These are phyloP conservation scores for Dryobates pubescens DNA, from an alignment of 2,797 vertebrate species.

Conservation along the genomic window DNA sequence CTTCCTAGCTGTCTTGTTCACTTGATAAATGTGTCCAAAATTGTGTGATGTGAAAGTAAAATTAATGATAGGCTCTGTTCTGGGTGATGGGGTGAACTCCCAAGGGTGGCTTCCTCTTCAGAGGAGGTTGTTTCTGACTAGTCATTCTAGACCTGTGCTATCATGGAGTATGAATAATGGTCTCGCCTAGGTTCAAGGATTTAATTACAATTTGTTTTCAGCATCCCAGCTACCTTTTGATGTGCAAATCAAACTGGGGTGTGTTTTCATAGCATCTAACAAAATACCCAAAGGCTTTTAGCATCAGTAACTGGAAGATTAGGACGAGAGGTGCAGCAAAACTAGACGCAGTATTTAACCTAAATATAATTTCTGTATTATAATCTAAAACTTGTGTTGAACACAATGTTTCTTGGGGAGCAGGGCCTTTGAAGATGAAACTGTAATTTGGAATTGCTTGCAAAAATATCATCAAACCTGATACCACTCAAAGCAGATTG, in stretches of 20 bases:
- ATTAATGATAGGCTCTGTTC: not conserved
- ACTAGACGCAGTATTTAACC: not conserved
- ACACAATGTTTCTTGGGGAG: not conserved
- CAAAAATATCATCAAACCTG: not conserved
- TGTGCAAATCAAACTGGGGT: not conserved
- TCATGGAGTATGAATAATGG: not conserved
- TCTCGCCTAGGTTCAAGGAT: not conserved
- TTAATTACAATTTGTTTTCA: not conserved
- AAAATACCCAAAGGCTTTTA: not conserved
- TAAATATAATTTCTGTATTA: not conserved
- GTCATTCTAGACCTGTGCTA: not conserved
- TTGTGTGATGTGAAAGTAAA: not conserved
- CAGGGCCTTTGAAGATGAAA: not conserved
- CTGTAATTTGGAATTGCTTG: not conserved
- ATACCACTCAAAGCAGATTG: not conserved
- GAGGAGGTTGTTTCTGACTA: no score
- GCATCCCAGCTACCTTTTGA: not conserved
- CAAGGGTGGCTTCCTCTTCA: not conserved
- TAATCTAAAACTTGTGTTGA: not conserved
- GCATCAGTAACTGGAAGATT: not conserved
- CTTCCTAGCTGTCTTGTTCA: not conserved
- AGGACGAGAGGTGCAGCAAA: not conserved
- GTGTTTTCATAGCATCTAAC: not conserved
- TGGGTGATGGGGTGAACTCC: not conserved
- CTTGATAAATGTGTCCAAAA: not conserved